Percentiles rank a stretch among this genome's conserved stretches.
Evolutionary conservation across 2,888 invertebrate genomes (phyloP).

Genomic region (Cotesia congregata): DNA sequence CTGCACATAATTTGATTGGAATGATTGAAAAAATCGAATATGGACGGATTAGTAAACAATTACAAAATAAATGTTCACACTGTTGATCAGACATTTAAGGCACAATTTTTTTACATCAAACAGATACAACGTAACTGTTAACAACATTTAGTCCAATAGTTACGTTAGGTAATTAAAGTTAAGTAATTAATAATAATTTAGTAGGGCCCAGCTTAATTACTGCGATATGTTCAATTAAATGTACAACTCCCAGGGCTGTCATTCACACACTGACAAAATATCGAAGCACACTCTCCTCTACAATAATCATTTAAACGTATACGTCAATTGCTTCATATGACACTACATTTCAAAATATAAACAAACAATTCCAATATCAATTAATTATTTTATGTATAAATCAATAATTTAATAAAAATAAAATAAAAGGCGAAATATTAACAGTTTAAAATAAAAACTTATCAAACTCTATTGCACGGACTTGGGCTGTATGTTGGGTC

Average conservation of each 20-base stretch:
- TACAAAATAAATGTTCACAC: not conserved
- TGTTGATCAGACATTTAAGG: not conserved
- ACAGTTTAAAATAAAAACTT: conserved; percentile 29
- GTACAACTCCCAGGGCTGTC: not conserved
- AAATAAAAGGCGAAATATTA: not conserved
- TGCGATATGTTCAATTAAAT: not conserved
- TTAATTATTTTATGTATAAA: not conserved
- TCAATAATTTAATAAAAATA: not conserved
- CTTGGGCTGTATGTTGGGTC: conserved; percentile 46
- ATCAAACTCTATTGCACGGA: conserved; percentile 44
- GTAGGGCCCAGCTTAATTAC: not conserved
- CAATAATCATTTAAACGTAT: conserved; percentile 3
- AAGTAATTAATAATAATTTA: not conserved
- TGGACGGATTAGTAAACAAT: conserved; percentile 9
- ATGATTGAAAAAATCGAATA: not conserved
- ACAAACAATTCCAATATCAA: not conserved
- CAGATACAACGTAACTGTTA: not conserved
- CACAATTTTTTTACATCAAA: not conserved
- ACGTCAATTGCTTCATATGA: not conserved
- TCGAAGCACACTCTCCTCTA: not conserved
- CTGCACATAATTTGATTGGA: conserved; percentile 7
- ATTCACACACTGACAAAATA: not conserved
- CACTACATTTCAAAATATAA: not conserved
- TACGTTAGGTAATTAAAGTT: not conserved
- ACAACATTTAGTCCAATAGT: not conserved